Percentiles rank a stretch among this genome's conserved stretches.
phyloP scores from a whole-genome alignment of 2,888 invertebrate species.

The Adela reaumurella region DNA sequence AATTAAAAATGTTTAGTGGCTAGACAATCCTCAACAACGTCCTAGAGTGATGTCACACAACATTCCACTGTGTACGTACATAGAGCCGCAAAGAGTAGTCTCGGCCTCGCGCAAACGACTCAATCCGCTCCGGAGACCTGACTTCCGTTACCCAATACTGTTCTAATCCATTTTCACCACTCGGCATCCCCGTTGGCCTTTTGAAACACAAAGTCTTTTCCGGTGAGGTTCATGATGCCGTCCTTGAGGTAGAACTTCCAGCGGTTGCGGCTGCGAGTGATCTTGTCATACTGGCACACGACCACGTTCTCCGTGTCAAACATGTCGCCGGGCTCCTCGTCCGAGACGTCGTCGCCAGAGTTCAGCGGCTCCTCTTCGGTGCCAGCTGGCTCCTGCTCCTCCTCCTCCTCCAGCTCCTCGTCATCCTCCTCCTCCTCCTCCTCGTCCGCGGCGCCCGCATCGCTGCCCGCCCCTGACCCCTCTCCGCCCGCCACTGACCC shows the following conservation, averaged over 20 bases:
- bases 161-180: slow-evolving; percentile 67
- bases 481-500: slow-evolving; percentile 58
- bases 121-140: no score
- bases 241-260: slow-evolving; percentile 99
- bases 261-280: slow-evolving; percentile 95
- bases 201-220: slow-evolving; percentile 98
- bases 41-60: no score
- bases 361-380: slow-evolving; percentile 86
- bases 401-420: slow-evolving; percentile 65
- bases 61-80: no score
- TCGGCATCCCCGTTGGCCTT: slow-evolving; percentile 99
- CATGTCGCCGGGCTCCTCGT: slow-evolving; percentile 90
- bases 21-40: no score
- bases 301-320: slow-evolving; percentile 99
- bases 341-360: slow-evolving; percentile 96
- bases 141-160: slow-evolving; percentile 8
- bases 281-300: slow-evolving; percentile 99
- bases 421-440: slow-evolving; percentile 70
- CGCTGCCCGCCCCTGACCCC: slow-evolving; percentile 69
- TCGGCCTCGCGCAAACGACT: no score
- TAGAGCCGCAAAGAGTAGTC: no score
- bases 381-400: slow-evolving; percentile 62
- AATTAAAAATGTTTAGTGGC: no score
- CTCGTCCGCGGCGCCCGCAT: slow-evolving; percentile 63
- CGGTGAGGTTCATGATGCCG: slow-evolving; percentile 98